These are phyloP conservation scores for Volucella inflata DNA, from an alignment of 2,888 invertebrate species.

Conservation along the genomic window DNA sequence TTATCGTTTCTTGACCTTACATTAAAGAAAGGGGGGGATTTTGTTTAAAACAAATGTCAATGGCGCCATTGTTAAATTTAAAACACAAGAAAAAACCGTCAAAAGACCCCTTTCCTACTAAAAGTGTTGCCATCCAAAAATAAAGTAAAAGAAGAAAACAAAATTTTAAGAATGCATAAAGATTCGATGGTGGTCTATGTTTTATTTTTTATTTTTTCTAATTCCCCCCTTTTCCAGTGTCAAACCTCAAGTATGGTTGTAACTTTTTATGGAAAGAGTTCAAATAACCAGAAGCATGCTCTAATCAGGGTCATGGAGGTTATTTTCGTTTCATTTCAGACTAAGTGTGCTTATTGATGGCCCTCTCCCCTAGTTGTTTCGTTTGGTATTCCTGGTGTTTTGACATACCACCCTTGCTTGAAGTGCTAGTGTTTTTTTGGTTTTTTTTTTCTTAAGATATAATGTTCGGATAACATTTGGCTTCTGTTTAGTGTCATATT, in stretches of 20 bases:
- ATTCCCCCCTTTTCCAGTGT: background rate
- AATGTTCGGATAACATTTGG: conserved; percentile 37
- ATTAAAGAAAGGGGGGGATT: background rate
- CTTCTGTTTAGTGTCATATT: conserved; percentile 42
- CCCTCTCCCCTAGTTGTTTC: background rate
- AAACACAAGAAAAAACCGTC: background rate
- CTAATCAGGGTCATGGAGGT: conserved; percentile 69
- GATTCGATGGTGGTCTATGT: conserved; percentile 32
- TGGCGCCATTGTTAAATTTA: conserved; percentile 29
- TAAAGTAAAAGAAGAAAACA: conserved; percentile 3
- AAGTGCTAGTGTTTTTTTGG: background rate
- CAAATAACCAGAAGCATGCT: conserved; percentile 40
- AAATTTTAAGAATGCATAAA: conserved; percentile 40
- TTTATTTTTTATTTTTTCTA: background rate
- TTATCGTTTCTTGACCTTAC: conserved; percentile 54
- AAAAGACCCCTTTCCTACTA: background rate
- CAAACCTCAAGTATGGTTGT: conserved; percentile 3
- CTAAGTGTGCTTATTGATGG: background rate
- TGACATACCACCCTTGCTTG: conserved; percentile 33
- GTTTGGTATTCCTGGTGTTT: conserved; percentile 1
- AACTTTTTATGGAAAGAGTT: conserved; percentile 41
- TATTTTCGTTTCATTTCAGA: conserved; percentile 60
- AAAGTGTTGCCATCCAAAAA: conserved; percentile 21
- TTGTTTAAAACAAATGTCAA: conserved; percentile 20
- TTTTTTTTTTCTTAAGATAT: conserved; percentile 11